Conservation (phyloP, 2,113 vertebrate genomes). For the Calcarius ornatus region DNA sequence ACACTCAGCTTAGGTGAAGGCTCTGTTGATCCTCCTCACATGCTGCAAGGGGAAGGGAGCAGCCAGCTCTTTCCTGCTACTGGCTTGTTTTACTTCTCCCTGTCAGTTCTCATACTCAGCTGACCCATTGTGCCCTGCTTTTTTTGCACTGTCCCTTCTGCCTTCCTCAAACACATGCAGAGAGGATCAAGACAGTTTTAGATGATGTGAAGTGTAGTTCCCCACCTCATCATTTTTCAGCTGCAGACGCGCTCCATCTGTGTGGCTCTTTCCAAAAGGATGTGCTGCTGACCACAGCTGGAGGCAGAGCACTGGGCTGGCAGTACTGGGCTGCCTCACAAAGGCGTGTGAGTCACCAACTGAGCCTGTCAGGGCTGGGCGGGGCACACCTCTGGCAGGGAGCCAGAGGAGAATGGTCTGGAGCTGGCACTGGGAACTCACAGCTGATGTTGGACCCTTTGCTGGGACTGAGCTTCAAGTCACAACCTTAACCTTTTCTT, state of each 20-base stretch:
- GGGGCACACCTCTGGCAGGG: neutral
- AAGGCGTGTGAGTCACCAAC: neutral
- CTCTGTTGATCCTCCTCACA: neutral
- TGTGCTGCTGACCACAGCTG: neutral
- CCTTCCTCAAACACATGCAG: neutral
- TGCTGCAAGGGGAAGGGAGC: neutral
- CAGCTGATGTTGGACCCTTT: neutral
- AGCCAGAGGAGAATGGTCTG: accelerated
- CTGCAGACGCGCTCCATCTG: neutral
- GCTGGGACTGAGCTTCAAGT: neutral
- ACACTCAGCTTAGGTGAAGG: neutral
- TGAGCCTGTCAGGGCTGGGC: neutral
- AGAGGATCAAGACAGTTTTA: neutral
- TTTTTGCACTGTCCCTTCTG: neutral
- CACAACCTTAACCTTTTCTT: neutral
- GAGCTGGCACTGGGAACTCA: neutral
- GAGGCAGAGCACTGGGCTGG: neutral
- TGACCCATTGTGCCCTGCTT: neutral
- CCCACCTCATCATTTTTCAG: neutral
- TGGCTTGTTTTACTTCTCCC: neutral
- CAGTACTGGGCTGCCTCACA: neutral
- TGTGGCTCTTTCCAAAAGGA: neutral
- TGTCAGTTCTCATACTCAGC: neutral
- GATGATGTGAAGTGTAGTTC: neutral
- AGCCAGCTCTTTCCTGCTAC: neutral